phyloP scores from a whole-genome alignment of 2,888 invertebrate genomes.

The Sturmia bella region DNA sequence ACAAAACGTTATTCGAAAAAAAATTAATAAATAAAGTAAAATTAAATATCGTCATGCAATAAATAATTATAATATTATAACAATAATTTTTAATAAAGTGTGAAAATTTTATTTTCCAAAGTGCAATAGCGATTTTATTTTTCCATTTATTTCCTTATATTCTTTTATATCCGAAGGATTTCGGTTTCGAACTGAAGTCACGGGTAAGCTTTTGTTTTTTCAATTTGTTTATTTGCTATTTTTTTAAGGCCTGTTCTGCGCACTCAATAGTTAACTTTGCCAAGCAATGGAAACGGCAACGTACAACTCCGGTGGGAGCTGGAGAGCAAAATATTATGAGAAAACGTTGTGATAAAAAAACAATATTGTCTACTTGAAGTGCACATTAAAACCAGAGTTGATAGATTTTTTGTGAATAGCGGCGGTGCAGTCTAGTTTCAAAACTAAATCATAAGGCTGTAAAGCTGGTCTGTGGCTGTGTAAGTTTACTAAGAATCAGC shows the following conservation, averaged over 20 bases:
- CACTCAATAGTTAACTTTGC: no score
- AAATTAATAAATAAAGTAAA: constrained; percentile 5
- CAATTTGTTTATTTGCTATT: background rate
- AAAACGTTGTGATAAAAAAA: no score
- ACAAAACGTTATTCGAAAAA: constrained; percentile 32
- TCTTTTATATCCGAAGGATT: background rate
- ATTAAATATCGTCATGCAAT: constrained; percentile 59
- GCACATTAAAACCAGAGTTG: no score
- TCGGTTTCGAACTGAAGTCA: constrained; percentile 20
- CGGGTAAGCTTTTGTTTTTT: constrained; percentile 53
- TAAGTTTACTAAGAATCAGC: no score
- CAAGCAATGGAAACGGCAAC: no score
- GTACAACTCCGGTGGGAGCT: no score
- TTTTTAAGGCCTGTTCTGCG: background rate
- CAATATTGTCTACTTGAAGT: no score
- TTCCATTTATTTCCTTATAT: background rate
- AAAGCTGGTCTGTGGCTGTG: no score
- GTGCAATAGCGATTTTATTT: constrained; percentile 39
- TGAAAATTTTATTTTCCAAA: constrained; percentile 49
- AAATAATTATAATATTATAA: constrained; percentile 39
- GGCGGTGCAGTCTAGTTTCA: no score
- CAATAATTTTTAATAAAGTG: constrained; percentile 49
- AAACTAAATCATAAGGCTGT: no score
- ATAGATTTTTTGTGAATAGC: no score
- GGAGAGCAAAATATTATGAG: no score